These are phyloP conservation scores for Dolichallabes microphthalmus DNA, from an alignment of 2,113 vertebrate genomes.

Conservation along the genomic window DNA sequence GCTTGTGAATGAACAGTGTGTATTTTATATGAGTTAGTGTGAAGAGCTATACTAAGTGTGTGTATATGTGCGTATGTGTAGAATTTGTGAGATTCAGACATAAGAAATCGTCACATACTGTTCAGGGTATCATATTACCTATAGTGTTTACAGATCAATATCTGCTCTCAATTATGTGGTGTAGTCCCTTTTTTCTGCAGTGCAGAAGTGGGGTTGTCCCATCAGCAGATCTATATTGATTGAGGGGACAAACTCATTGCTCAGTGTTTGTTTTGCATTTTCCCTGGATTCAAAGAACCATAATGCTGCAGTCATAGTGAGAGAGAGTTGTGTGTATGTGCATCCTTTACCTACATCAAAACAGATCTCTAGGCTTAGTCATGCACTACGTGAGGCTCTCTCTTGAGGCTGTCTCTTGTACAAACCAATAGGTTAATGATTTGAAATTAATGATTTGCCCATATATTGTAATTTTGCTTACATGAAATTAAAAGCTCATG, in stretches of 20 bases:
- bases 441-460: neutral
- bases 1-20: neutral
- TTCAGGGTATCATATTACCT: neutral
- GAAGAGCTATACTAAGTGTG: neutral
- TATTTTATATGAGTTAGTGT: neutral
- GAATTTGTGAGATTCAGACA: neutral
- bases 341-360: neutral
- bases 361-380: neutral
- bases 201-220: neutral
- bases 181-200: slow-evolving; percentile 20
- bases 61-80: neutral
- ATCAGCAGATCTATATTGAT: slow-evolving; percentile 9
- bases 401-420: neutral
- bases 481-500: neutral
- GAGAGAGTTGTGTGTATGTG: neutral
- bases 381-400: neutral
- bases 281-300: neutral
- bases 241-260: slow-evolving; percentile 5
- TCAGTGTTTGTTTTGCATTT: neutral
- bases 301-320: neutral
- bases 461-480: neutral
- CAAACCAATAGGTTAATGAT: neutral
- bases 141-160: slow-evolving; percentile 11
- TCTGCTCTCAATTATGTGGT: neutral
- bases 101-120: neutral